Evolutionary conservation across 2,797 vertebrate species (phyloP), one percentile per base, ranked within the genome.

Genomic region (Muscicapa comitata): DNA sequence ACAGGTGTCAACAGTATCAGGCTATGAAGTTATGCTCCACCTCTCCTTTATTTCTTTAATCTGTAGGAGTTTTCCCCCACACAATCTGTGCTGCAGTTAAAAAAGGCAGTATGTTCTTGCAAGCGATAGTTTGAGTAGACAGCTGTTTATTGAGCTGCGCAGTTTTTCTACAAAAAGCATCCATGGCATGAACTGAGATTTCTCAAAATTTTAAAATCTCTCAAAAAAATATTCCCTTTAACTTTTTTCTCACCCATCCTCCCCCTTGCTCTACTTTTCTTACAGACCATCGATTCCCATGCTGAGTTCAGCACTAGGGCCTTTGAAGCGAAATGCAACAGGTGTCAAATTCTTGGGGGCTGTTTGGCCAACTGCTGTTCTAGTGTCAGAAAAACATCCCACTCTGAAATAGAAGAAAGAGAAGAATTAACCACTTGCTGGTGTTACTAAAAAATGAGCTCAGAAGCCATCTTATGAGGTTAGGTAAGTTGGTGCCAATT

Each of bases 71-170:
- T 93, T 96, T 94, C 89, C 93, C 28, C 7, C 89, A 91, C 72
- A 94, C 94, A 96, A 94, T 95, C 94, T 96, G 91, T 91, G 65
- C 72, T 68, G 35, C 25, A 54, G 75, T 72, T 94, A 90, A 86
- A 96, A 93, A 85, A 95, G 88, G 87, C 91, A 74, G 47, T 7
- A 57, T 82, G 91, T 76, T 94, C 81, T 74, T 1, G 4, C 68
- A 71, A 88, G 76, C 2, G 14, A 90, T 86, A 88, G 53, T 74
- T 93, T 93, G 35, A 89, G 82, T 51, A 93, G 91, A 94, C 72
- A 77, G 93, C 76, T 93, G 78, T 93, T 94, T 94, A 94, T 89
- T 91, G 70, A 88, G 57, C 55, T 88, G 38, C 0, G 0, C 42
- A 93, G 42, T 42, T 93, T 87, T 94, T 70, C 48, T 74, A 43